Conservation (phyloP, 2,888 invertebrate genomes). For the Oxystoma pomonae region DNA sequence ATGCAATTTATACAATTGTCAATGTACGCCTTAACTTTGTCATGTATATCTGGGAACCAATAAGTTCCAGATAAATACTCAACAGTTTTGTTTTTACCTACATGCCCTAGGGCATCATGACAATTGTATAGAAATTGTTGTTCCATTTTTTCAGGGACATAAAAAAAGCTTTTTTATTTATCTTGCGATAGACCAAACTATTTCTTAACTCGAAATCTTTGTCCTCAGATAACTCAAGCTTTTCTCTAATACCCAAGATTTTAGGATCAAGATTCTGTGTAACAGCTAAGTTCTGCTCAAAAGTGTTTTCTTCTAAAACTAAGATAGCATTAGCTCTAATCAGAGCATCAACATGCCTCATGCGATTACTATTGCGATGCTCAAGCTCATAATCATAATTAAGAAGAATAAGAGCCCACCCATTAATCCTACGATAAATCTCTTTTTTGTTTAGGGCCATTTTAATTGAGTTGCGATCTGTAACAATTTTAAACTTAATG, state of each 20-base stretch:
- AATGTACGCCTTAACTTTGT: slow-evolving; percentile 6
- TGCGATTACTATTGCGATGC: not conserved
- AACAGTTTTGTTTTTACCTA: slow-evolving; percentile 6
- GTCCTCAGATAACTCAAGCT: too few species aligned
- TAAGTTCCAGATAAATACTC: slow-evolving; percentile 2
- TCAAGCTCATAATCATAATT: not conserved
- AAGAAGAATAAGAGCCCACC: too few species aligned
- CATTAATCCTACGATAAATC: too few species aligned
- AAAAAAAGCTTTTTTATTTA: slow-evolving; percentile 3
- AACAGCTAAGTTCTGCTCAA: too few species aligned
- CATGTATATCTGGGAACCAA: slow-evolving; percentile 10
- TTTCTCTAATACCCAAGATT: too few species aligned
- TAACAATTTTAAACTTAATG: too few species aligned
- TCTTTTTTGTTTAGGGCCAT: too few species aligned
- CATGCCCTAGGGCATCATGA: slow-evolving; percentile 2
- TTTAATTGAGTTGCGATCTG: too few species aligned
- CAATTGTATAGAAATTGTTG: not conserved
- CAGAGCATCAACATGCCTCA: not conserved
- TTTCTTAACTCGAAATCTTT: slow-evolving; percentile 1
- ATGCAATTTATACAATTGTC: slow-evolving; percentile 9
- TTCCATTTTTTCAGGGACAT: slow-evolving; percentile 3
- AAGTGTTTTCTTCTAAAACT: too few species aligned
- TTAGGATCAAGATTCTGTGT: too few species aligned
- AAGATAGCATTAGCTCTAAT: not conserved
- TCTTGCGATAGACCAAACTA: slow-evolving; percentile 1